phyloP scores from a whole-genome alignment of 2,113 vertebrate species.

The Panthera leo region DNA sequence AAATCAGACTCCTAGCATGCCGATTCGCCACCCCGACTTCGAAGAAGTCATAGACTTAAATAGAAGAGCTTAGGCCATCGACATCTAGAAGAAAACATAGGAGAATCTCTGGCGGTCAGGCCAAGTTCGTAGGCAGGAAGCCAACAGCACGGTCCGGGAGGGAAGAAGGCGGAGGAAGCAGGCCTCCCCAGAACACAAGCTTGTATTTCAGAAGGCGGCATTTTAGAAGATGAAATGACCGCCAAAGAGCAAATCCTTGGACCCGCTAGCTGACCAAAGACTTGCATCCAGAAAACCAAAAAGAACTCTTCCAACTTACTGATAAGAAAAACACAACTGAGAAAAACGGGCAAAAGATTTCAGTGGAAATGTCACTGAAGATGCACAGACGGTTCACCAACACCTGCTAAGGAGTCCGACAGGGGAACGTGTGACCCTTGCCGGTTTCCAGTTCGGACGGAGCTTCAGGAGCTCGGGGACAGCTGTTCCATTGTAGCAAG shows the following conservation, averaged over 20 bases:
- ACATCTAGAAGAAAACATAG: not conserved
- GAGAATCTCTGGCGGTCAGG: not conserved
- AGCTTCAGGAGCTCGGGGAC: not conserved
- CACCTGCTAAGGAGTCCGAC: too few relatives aligned
- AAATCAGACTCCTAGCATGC: not conserved
- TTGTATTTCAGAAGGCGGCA: not conserved
- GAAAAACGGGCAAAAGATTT: not conserved
- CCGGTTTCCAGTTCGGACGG: not conserved
- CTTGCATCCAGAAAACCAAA: not conserved
- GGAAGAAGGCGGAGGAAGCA: not conserved
- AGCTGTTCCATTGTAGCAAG: not conserved
- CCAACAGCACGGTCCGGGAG: not conserved
- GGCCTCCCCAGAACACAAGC: fast-evolving
- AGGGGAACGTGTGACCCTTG: not conserved
- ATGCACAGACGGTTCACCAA: not conserved
- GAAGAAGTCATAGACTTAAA: not conserved
- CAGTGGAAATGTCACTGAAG: not conserved
- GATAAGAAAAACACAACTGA: not conserved
- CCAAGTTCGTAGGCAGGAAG: not conserved
- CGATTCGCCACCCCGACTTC: not conserved
- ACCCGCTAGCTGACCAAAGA: not conserved
- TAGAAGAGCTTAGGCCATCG: not conserved
- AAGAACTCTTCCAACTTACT: not conserved
- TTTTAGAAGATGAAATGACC: not conserved
- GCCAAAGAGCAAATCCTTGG: not conserved